Base-by-base conservation (phyloP, 1,140 invertebrate species). In the Drosophila kikkawai region DNA sequence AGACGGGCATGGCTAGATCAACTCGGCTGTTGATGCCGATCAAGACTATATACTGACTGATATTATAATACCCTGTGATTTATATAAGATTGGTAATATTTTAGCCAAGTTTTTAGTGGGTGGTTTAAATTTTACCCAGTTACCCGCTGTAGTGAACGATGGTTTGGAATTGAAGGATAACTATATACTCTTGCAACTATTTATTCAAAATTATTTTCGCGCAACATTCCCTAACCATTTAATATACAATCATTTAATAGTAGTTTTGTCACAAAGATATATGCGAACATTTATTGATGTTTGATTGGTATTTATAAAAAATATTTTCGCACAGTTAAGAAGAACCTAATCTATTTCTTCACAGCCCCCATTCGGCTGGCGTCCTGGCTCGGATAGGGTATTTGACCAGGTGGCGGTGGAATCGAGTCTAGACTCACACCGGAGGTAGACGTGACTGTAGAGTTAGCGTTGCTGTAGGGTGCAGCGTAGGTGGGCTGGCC, bases 331-430 rank as follows among this genome's bases (percentile, higher is more conserved):
- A 12, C 17, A 26, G 22, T 19, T 13, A 2, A 13, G 8, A 13
- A 37, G 3, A 26, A 15, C 53, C n/a, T 1, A 3, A 32, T 45
- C 55, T 80, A 83, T 67, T 92, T 92, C 17, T 92, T 92, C 0
- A 90, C 65, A 11, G 96, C 95, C 1, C 98, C 98, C 94, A 99
- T 96, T 66, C 98, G 95, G 19, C 96, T 96, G 8, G 98, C 98
- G 95, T 99, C 98, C 91, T 99, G 98, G 87, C 97, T 98, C 3
- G 98, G 98, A 94, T 99, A 99, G 93, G 98, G 97, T 45, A 98
- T 96, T 58, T 91, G 91, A 6, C 91, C 91, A 17, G 91, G 87
- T 50, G 94, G 94, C 37, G 94, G 93, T 53, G 95, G 94, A 92
- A 94, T 94, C 83, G 90, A 90, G 45, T 83, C 90, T 58, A 92